A percentile compares a stretch with the other conserved stretches of the same genome.
Evolutionary conservation across 1,140 invertebrate genomes (phyloP).

Genomic region (Chironomus tepperi): DNA sequence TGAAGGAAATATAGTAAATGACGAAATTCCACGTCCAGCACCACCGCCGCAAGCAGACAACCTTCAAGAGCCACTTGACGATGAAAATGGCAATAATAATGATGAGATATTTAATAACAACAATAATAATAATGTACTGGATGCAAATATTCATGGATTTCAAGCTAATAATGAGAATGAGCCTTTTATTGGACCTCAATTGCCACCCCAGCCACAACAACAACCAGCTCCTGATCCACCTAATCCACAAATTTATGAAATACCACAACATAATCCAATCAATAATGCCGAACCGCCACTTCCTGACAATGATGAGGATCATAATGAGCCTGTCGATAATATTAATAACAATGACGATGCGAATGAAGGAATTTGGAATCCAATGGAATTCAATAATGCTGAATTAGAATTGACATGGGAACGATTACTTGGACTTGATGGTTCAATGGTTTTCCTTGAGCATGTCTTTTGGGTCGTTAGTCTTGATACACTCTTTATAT

Average conservation of each 20-base stretch:
- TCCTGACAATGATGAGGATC: conserved; percentile 25
- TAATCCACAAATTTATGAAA: conserved; percentile 26
- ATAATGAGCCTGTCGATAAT: conserved; percentile 36
- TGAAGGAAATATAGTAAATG: conserved; percentile 44
- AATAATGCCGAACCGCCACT: conserved; percentile 33
- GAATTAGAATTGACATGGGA: conserved; percentile 96
- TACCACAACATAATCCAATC: conserved; percentile 31
- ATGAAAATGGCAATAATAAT: conserved; percentile 26
- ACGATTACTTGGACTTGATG: conserved; percentile 88
- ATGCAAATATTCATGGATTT: conserved; percentile 18
- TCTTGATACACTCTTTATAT: conserved; percentile 92
- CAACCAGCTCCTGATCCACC: background rate
- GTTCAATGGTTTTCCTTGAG: conserved; percentile 93
- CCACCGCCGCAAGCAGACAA: conserved; percentile 16
- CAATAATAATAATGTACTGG: conserved; percentile 31
- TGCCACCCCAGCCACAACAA: background rate
- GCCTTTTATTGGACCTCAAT: background rate
- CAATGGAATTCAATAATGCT: conserved; percentile 95
- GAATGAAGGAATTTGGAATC: conserved; percentile 94
- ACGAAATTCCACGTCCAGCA: conserved; percentile 31
- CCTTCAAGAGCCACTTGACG: conserved; percentile 23
- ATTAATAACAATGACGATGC: conserved; percentile 44
- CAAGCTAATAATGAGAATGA: background rate
- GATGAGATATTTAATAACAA: conserved; percentile 28
- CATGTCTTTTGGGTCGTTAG: conserved; percentile 99